Evolutionary conservation across 2,797 vertebrate species (phyloP), one percentile per base, ranked within the genome.

Genomic region (Knipowitschia caucasica): DNA sequence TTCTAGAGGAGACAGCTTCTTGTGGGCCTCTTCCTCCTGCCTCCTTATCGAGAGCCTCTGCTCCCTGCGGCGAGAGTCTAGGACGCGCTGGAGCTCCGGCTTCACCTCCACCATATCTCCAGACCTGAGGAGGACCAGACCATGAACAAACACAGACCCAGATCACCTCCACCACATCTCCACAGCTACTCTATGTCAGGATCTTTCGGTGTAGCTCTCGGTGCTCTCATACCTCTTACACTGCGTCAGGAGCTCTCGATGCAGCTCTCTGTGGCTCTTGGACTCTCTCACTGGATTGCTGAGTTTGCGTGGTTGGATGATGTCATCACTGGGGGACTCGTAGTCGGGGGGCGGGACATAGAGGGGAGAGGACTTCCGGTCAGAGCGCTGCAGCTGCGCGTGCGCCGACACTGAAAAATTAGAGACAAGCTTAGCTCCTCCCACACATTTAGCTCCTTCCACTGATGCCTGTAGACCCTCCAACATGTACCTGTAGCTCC

Each of bases 261-360:
- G 96, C 38, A 99, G 92, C 69, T 99, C 94, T 70, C 96, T 94
- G 80, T 99, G 96, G 69, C 92, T 98, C 73, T 92, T 93, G 0
- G 96, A 99, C 20, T 92, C 89, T 89, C 94, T 97, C 43, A 99
- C 93, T 0, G 96, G 96, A 83, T 98, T 98, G 69, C 91, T 66
- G 45, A 99, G 91, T 65, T 98, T 97, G 86, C 92, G 97, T 71
- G 96, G 96, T 67, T 94, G 95, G 88, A 99, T 98, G 71, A 98
- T 92, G 63, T 97, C 94, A 0, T 92, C 78, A 8, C 92, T 93
- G 59, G 85, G 85, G 14, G 76, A 60, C 2, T n/a, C 70, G 73
- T 95, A 93, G 79, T 95, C 94, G 0, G 93, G 92, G 55, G 88
- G 89, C 35, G 92, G 86, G 82, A 91, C 85, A 25, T 91, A 84